Base-by-base conservation (phyloP, 2,113 vertebrate genomes). In the Colius striatus region DNA sequence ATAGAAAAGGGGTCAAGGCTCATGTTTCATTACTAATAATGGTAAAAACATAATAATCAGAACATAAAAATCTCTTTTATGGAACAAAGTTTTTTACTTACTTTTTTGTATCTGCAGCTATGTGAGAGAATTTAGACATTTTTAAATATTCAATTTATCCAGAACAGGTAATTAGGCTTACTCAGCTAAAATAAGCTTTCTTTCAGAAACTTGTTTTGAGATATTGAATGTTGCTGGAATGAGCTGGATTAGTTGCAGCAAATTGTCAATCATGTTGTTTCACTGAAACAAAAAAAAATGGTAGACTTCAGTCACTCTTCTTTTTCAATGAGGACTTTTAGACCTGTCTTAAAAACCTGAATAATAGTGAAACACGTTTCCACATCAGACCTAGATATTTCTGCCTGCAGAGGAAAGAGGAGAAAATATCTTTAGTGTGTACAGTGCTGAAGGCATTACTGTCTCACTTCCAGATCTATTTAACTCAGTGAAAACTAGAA, bases 151-250 rank as follows among this genome's bases (percentile, higher is more conserved):
- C 23, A 25, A 0, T 73, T 94, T 88, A 88, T 55, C 29, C 30
- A 65, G 76, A 94, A 38, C 54, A 84, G 71, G 23, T 89, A 84
- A 87, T 91, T 83, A 84, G 71, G 5, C 60, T 89, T 43, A 71
- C n/a, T 67, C 61, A 60, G 79, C 38, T 83, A 94, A 91, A 95
- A 88, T 80, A 89, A 84, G 20, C 54, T 7, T 57, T 34, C 83
- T 90, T 83, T 94, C 50, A 88, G 67, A 90, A 91, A 62, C 41
- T 86, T 83, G 85, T 95, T 96, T 95, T 77, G 79, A 90, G 72
- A 27, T 32, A 62, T 66, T 88, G 91, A 76, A 76, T 0, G 2
- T 70, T 93, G 38, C 75, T 76, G 74, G 27, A 90, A 87, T 61
- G 77, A 87, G n/a, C 34, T 68, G 74, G 74, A 75, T 84, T 95